These are phyloP conservation scores for Microctenopoma steveboyesi DNA, from an alignment of 2,797 vertebrate genomes.

Conservation along the genomic window DNA sequence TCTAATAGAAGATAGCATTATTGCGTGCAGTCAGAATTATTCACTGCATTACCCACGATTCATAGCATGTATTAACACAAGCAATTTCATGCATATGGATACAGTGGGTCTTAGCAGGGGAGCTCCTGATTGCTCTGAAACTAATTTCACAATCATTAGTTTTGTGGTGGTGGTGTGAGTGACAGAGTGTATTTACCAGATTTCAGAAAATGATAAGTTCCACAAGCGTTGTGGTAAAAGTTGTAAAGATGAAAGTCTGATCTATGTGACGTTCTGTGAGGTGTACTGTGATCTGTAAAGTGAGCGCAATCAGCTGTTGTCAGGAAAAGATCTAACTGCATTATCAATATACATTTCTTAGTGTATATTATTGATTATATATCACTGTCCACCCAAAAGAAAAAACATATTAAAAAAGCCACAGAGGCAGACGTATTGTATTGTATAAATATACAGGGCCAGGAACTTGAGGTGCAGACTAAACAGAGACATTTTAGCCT, in stretches of 20 bases:
- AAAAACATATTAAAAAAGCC: conserved; percentile 11
- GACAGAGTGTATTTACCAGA: conserved; percentile 72
- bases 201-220: conserved; percentile 67
- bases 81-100: conserved; percentile 99
- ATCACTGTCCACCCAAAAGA: conserved; percentile 7
- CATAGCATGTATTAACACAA: conserved; percentile 97
- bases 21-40: conserved; percentile 95
- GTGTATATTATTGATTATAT: neutral
- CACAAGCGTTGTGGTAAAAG: conserved; percentile 48
- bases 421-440: conserved; percentile 7
- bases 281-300: neutral
- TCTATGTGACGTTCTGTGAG: conserved; percentile 10
- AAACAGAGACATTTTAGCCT: conserved; percentile 86
- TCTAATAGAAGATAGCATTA: conserved; percentile 96
- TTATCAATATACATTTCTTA: neutral
- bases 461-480: conserved; percentile 84
- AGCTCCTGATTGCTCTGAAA: conserved; percentile 97
- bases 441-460: conserved; percentile 47
- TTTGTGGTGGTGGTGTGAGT: conserved; percentile 82
- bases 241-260: conserved; percentile 78
- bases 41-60: conserved; percentile 98
- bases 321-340: neutral
- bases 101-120: conserved; percentile 95
- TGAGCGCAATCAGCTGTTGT: neutral
- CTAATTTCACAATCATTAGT: conserved; percentile 99